phyloP scores from a whole-genome alignment of 2,797 vertebrate genomes.

The Sylvia borin region DNA sequence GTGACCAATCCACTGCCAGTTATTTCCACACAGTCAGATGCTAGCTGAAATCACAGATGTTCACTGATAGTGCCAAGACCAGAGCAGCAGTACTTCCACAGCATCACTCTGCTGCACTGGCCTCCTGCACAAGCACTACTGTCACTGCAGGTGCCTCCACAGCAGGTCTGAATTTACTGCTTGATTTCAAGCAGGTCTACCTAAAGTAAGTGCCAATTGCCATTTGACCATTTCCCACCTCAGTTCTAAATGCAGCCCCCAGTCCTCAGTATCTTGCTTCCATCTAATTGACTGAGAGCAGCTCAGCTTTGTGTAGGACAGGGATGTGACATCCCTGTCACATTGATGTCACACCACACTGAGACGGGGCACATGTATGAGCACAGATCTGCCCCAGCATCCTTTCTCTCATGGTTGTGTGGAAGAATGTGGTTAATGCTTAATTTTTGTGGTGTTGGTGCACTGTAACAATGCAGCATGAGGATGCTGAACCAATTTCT shows the following conservation, averaged over 20 bases:
- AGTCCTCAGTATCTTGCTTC: neutral
- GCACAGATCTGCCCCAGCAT: neutral
- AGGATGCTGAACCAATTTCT: neutral
- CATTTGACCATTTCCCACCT: neutral
- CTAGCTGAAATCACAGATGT: neutral
- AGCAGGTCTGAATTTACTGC: neutral
- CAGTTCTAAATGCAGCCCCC: neutral
- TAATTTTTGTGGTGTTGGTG: neutral
- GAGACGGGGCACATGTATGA: fast-evolving
- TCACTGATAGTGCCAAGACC: neutral
- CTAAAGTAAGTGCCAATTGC: neutral
- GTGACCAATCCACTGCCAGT: neutral
- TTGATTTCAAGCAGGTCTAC: neutral
- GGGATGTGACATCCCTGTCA: neutral
- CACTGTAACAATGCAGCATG: neutral
- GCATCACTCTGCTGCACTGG: neutral
- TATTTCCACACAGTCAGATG: neutral
- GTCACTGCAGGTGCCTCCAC: neutral
- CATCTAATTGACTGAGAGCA: neutral
- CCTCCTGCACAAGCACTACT: neutral
- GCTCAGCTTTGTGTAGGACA: neutral
- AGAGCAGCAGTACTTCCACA: neutral
- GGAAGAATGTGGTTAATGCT: neutral
- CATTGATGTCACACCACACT: neutral
- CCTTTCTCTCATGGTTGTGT: neutral